Base-by-base conservation (phyloP, 2,113 vertebrate species). In the Bucco capensis region DNA sequence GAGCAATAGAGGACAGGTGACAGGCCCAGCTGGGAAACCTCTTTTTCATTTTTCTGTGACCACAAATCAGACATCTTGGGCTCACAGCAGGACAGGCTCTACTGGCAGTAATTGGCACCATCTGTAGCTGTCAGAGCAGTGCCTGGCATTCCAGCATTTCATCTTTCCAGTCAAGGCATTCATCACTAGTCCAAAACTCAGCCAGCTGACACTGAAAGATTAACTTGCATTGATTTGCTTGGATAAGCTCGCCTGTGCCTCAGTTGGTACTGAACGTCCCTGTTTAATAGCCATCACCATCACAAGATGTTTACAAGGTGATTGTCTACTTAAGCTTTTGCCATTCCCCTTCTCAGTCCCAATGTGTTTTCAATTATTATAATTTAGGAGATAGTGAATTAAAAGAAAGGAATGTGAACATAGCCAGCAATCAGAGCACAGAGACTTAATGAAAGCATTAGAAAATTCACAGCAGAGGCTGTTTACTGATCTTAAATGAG, bases 211-310 rank as follows among this genome's bases (percentile, higher is more conserved):
- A 97, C 96, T 97, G 97, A 97, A 98, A 98, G 97, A 98, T 98
- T 98, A 98, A 98, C 97, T 98, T 97, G 97, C 97, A 98, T 98
- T 98, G 98, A 98, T 98, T 98, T 98, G 98, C 98, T 98, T 98
- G 97, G 97, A 97, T 98, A 98, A 98, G 97, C 96, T 97, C 50
- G 87, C 93, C 94, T 93, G 96, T 97, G 97, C 96, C 96, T 96
- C 96, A 81, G 92, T 97, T 95, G 96, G 96, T 96, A 92, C 94
- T 66, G 76, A 96, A 85, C 77, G 14, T 96, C 96, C 90, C 95
- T 96, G 92, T 96, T 97, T 97, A 97, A 97, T 80, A 97, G 95
- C 94, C 88, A 95, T 94, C 92, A 95, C 86, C 92, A 89, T 84
- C 95, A 91, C 92, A 97, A 96, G 91, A 97, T 96, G 94, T 97